These are phyloP conservation scores for Thryonomys swinderianus DNA, from an alignment of 2,113 vertebrate genomes.

Conservation along the genomic window DNA sequence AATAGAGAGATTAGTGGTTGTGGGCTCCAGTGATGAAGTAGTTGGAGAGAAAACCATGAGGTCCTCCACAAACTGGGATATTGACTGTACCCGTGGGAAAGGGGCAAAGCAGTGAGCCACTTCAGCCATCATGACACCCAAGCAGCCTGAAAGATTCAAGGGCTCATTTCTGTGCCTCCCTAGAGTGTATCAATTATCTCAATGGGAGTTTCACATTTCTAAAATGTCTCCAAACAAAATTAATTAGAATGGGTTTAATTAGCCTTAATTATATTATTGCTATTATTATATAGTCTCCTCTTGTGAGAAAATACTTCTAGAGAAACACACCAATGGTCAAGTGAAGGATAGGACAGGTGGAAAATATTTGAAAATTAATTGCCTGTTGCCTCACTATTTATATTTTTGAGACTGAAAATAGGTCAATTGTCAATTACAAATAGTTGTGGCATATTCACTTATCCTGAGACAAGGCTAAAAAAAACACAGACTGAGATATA, in stretches of 20 bases:
- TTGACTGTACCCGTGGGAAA: background rate
- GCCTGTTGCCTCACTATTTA: background rate
- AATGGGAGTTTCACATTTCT: constrained; percentile 38
- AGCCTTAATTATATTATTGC: constrained; percentile 62
- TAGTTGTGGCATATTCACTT: background rate
- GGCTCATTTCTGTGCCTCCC: constrained; percentile 19
- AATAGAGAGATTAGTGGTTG: constrained; percentile 21
- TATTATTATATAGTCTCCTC: constrained; percentile 46
- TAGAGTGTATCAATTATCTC: constrained; percentile 46
- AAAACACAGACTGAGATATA: background rate
- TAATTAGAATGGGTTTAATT: constrained; percentile 74
- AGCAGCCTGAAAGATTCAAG: background rate
- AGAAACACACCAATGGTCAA: constrained; percentile 8
- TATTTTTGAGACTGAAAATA: background rate
- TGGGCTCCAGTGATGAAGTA: background rate
- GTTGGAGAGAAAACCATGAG: background rate
- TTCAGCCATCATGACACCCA: background rate
- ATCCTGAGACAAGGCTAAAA: background rate
- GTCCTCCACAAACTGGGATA: background rate
- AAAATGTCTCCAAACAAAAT: constrained; percentile 62
- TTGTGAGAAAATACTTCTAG: constrained; percentile 13
- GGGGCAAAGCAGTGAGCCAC: background rate
- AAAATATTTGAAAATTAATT: constrained; percentile 5
- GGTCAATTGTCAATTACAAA: background rate
- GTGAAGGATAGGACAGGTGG: background rate